Percentiles rank a stretch among this genome's conserved stretches.
Conservation (phyloP, 1,140 invertebrate genomes). For the Drosophila pruinosa region DNA sequence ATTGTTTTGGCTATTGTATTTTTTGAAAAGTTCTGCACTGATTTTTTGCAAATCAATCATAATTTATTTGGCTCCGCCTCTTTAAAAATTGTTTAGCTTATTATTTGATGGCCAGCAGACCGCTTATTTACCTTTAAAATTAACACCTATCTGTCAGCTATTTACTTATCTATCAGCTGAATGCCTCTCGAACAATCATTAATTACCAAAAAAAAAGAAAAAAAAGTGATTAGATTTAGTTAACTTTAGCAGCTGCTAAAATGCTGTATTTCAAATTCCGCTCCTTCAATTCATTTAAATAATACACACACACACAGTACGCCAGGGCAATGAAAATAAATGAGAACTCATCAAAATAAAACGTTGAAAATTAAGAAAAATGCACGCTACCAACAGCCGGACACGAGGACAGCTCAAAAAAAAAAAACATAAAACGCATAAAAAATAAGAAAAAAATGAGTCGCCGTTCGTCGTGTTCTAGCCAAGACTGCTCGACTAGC, state of each 20-base stretch:
- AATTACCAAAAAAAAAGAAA: slow-evolving; percentile 4
- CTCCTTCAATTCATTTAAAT: slow-evolving; percentile 48
- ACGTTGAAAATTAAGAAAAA: slow-evolving; percentile 79
- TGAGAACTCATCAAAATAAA: slow-evolving; percentile 76
- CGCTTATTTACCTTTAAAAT: slow-evolving; percentile 32
- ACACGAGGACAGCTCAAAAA: slow-evolving; percentile 34
- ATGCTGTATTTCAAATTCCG: slow-evolving; percentile 35
- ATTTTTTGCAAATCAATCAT: slow-evolving; percentile 10
- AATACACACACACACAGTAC: slow-evolving; percentile 3
- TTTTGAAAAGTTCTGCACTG: slow-evolving; percentile 3
- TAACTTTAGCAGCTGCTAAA: slow-evolving; percentile 24
- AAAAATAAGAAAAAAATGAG: slow-evolving; percentile 2
- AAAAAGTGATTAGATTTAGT: slow-evolving; percentile 8
- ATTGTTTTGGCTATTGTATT: background rate
- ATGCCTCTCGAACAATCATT: background rate
- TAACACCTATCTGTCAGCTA: slow-evolving; percentile 5
- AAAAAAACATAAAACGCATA: slow-evolving; percentile 31
- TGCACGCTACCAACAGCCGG: slow-evolving; percentile 41
- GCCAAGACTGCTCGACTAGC: background rate
- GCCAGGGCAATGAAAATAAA: slow-evolving; percentile 72
- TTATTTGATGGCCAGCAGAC: slow-evolving; percentile 17
- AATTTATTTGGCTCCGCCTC: slow-evolving; percentile 15
- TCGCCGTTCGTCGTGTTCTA: background rate
- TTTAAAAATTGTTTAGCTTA: slow-evolving; percentile 15
- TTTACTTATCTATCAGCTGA: background rate